Conservation (phyloP, 2,113 vertebrate species). For the Phodopus roborovskii region DNA sequence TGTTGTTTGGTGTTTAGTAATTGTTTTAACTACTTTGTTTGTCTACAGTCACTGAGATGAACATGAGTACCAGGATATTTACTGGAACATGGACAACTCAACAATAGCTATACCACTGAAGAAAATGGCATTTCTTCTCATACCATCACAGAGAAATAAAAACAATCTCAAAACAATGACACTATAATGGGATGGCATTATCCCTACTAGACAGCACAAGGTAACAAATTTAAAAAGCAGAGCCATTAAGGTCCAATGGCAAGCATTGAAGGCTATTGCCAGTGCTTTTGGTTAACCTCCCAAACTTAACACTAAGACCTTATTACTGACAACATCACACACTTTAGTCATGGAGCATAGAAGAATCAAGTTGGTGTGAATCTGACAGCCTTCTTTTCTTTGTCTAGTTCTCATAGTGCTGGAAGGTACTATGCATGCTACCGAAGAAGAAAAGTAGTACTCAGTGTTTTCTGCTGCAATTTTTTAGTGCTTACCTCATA, state of each 20-base stretch:
- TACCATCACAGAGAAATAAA: neutral
- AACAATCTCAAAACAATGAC: neutral
- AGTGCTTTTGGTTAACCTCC: neutral
- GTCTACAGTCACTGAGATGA: neutral
- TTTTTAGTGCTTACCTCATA: neutral
- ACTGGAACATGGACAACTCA: neutral
- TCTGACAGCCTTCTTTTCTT: neutral
- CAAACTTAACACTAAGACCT: neutral
- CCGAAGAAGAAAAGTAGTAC: neutral
- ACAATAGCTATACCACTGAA: neutral
- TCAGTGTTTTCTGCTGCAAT: neutral
- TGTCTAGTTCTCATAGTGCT: neutral
- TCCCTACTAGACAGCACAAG: neutral
- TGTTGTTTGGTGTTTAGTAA: no score
- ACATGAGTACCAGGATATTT: neutral
- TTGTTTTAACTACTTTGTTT: neutral
- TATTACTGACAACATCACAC: neutral
- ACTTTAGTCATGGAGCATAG: neutral
- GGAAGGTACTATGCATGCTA: neutral
- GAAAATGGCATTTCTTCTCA: neutral
- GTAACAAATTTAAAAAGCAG: neutral
- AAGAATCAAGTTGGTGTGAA: neutral
- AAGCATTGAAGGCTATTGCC: neutral
- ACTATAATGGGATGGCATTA: neutral
- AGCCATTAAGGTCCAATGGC: neutral